Percentiles rank a stretch among this genome's conserved stretches.
Conservation (phyloP, 2,888 invertebrate genomes). For the Elgonia sp. region DNA sequence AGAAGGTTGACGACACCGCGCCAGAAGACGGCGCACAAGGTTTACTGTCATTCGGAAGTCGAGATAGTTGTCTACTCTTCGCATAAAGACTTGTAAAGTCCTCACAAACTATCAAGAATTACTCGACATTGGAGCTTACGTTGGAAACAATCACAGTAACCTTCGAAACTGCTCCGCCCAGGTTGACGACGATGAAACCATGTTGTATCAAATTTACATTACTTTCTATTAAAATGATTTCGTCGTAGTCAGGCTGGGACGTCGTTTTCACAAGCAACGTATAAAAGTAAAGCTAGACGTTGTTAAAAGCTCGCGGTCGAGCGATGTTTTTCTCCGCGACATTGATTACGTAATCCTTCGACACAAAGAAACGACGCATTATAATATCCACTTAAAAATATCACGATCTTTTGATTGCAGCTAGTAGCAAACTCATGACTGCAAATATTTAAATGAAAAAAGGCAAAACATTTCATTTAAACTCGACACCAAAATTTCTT, state of each 20-base stretch:
- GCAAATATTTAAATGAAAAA: constrained; percentile 35
- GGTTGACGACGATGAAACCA: no score
- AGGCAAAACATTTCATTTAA: constrained; percentile 1
- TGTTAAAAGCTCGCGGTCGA: constrained; percentile 43
- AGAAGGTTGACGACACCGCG: constrained; percentile 70
- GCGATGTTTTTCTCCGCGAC: constrained; percentile 35
- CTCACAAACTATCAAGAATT: constrained; percentile 44
- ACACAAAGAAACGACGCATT: constrained; percentile 68
- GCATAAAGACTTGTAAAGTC: constrained; percentile 56
- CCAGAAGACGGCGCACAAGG: constrained; percentile 52
- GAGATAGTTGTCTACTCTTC: constrained; percentile 44
- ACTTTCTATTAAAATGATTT: neutral
- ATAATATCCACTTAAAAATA: constrained; percentile 60
- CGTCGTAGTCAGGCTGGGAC: neutral
- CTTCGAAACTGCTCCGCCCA: no score
- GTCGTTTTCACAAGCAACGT: constrained; percentile 17
- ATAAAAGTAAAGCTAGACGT: constrained; percentile 19
- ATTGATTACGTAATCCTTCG: constrained; percentile 64
- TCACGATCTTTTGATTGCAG: constrained; percentile 41
- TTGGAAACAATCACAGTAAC: constrained; percentile 18
- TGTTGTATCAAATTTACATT: neutral
- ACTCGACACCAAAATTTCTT: no score
- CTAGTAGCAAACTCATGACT: neutral
- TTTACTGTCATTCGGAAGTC: constrained; percentile 67
- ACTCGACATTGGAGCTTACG: constrained; percentile 18